Evolutionary conservation across 1,140 invertebrate genomes (phyloP), one percentile per base, ranked within the genome.

Genomic region (Drosophila pachea): DNA sequence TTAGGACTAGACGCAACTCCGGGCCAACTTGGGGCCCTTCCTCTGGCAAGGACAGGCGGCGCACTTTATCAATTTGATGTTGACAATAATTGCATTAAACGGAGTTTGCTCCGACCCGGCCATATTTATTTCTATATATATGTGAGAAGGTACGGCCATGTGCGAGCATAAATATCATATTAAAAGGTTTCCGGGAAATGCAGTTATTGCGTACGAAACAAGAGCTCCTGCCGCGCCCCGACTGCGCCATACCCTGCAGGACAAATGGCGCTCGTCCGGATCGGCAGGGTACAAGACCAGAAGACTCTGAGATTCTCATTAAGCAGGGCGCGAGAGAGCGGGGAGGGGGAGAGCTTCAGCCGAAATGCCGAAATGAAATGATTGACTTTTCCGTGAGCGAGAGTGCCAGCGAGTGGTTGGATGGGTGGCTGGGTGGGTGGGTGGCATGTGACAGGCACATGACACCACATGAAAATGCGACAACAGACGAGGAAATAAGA

Each of bases 1-100:
- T 4, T 6, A 6, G 40, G 1, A 14, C n/a, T n/a, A 0, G 22
- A 33, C 16, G 12, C 7, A n/a, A 31, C 36, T 42, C 9, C 31
- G 14, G 11, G 31, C 22, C 22, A 22, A 61, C 12, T 38, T 47
- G 5, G 9, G n/a, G 55, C 12, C 7, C 11, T 22, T 63, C 9
- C 61, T 76, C 22, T 72, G 58, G 32, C 76, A 38, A 49, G 50
- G 52, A 73, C 74, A 52, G 70, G 70, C 49, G 77, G 68, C 60
- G 63, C 74, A 83, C 78, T 82, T 82, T 71, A 83, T 78, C 78
- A 83, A 78, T 83, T 83, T 82, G 50, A 74, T 81, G 78, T 83
- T 73, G 67, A 74, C 70, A 74, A 83, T 82, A 83, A 82, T 82
- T 83, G 78, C 78, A 82, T 82, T 83, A 78, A 74, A 67, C 59